A percentile compares a stretch with the other conserved stretches of the same genome.
These are phyloP conservation scores for Silvanus unidentatus DNA, from an alignment of 2,888 invertebrate species.

Conservation along the genomic window DNA sequence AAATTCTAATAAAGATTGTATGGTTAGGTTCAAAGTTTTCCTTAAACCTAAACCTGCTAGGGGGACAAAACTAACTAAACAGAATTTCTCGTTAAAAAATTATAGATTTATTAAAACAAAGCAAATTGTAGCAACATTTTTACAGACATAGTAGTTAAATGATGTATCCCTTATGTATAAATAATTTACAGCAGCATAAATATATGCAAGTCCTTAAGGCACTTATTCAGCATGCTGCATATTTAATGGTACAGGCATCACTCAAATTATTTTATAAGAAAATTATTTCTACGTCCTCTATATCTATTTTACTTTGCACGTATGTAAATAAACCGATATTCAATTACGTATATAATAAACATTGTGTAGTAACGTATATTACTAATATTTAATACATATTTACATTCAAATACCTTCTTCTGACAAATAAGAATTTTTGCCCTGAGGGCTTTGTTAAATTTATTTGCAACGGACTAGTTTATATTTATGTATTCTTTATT, in stretches of 20 bases:
- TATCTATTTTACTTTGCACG: slow-evolving; percentile 3
- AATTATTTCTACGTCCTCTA: slow-evolving; percentile 14
- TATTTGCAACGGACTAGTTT: slow-evolving; percentile 21
- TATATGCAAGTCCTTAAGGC: slow-evolving; percentile 26
- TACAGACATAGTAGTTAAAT: slow-evolving; percentile 32
- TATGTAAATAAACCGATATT: slow-evolving; percentile 11
- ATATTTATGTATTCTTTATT: slow-evolving; percentile 10
- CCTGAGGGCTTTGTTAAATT: slow-evolving; percentile 18
- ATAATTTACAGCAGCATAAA: slow-evolving; percentile 37
- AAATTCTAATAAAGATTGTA: no score
- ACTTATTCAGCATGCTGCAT: slow-evolving; percentile 30
- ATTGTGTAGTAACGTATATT: slow-evolving; percentile 6
- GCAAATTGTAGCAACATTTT: slow-evolving; percentile 22
- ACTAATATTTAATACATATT: slow-evolving; percentile 19
- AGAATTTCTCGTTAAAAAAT: slow-evolving; percentile 3
- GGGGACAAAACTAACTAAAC: no score
- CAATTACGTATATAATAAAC: slow-evolving; percentile 17
- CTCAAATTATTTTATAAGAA: slow-evolving; percentile 18
- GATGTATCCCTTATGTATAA: slow-evolving; percentile 33
- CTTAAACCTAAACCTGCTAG: no score
- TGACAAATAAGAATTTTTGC: slow-evolving; percentile 23
- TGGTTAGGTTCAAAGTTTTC: no score
- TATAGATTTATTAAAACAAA: slow-evolving; percentile 10
- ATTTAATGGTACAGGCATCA: slow-evolving; percentile 30
- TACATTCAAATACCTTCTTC: slow-evolving; percentile 33